phyloP scores from a whole-genome alignment of 2,888 invertebrate species.

The Macrosiphum euphorbiae region DNA sequence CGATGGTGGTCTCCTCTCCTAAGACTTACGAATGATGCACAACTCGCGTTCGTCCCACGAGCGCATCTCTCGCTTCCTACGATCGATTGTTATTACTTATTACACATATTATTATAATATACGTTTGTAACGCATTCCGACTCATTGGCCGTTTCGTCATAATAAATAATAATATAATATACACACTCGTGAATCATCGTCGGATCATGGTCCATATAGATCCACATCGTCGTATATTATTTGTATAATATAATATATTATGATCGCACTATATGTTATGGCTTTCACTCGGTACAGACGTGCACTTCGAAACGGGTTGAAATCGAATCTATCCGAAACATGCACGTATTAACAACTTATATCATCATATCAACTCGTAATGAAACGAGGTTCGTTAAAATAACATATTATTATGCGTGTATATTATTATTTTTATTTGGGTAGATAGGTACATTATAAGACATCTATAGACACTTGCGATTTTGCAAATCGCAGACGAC shows the following conservation, averaged over 20 bases:
- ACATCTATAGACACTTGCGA: neutral
- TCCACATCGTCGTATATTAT: neutral
- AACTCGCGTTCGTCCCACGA: neutral
- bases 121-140: conserved; percentile 10
- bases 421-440: neutral
- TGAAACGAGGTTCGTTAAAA: neutral
- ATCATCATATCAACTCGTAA: neutral
- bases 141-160: conserved; percentile 37
- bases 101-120: neutral
- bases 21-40: neutral
- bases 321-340: neutral
- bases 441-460: neutral
- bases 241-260: neutral
- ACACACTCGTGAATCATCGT: conserved; percentile 40
- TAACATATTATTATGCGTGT: neutral
- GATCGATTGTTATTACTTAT: neutral
- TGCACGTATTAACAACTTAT: neutral
- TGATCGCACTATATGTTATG: neutral
- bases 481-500: neutral
- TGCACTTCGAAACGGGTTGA: neutral
- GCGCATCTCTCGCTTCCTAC: conserved; percentile 38
- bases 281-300: conserved; percentile 37
- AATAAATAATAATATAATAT: neutral
- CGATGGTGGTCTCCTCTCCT: conserved; percentile 5
- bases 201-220: neutral